phyloP scores from a whole-genome alignment of 2,113 vertebrate genomes.

The Oxygymnocypris stewartii region DNA sequence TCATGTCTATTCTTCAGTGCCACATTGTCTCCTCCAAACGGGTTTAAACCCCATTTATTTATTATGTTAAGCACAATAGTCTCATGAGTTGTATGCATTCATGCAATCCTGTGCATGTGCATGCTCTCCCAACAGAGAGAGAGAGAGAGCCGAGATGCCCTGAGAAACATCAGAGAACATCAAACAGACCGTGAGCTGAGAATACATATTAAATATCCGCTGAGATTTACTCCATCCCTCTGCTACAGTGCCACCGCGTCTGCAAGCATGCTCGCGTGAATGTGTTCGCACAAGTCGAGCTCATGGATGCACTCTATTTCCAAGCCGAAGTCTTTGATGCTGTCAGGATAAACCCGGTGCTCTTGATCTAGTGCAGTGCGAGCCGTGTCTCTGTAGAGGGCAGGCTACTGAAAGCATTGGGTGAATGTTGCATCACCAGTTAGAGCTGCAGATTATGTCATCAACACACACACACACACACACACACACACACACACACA shows the following conservation, averaged over 20 bases:
- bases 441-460: slow-evolving; percentile 77
- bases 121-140: slow-evolving; percentile 14
- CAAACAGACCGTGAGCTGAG: slow-evolving; percentile 19
- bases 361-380: slow-evolving; percentile 76
- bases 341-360: slow-evolving; percentile 50
- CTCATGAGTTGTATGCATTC: background rate
- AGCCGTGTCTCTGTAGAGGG: slow-evolving; percentile 72
- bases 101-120: background rate
- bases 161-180: slow-evolving; percentile 29
- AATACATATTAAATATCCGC: background rate
- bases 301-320: background rate
- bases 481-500: background rate
- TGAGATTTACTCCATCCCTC: background rate
- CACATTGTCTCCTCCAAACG: background rate
- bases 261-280: background rate
- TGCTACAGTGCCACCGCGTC: background rate
- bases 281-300: slow-evolving; percentile 19
- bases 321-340: slow-evolving; percentile 50
- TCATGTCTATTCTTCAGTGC: slow-evolving; percentile 1
- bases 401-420: slow-evolving; percentile 76
- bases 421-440: slow-evolving; percentile 79
- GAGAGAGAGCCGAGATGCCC: background rate
- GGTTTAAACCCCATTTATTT: background rate
- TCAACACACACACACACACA: slow-evolving; percentile 55
- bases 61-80: background rate